Evolutionary conservation across 2,113 vertebrate genomes (phyloP), one percentile per base, ranked within the genome.

Genomic region (Spea multiplicata): DNA sequence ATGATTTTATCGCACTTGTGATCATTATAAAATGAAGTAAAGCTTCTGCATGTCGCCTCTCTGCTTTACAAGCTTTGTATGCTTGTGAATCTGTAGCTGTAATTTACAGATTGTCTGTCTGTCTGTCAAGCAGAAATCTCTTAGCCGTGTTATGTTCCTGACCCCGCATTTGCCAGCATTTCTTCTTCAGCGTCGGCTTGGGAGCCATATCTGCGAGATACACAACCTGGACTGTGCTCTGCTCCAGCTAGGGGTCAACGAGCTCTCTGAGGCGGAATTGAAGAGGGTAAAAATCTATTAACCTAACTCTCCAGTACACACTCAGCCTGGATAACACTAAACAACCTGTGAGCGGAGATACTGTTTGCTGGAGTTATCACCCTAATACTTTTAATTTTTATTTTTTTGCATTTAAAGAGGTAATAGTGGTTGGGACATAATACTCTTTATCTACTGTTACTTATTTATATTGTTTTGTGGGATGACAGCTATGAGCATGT

Each of bases 121-220:
- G 55, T 47, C 30, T 30, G 30, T 17, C 82, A 7, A 70, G 8
- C 86, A 99, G 97, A 93, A 87, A 88, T 87, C 89, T 62, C 86
- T 98, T 77, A 93, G 95, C 86, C 87, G 69, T 0, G 87, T 96
- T 75, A 89, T 99, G 84, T 95, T 98, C 81, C 90, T 99, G 59
- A 96, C 93, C 0, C 89, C 94, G 0, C 82, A 86, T 64, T 83
- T 99, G 7, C 97, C 96, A 0, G 73, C 86, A 0, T 82, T 91
- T 46, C 4, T 95, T 71, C 83, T 98, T 77, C 81, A 92, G 66
- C 81, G 6, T 0, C 95, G 96, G 6, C 89, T 99, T 70, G 90
- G 76, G 52, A 86, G 82, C 66, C 94, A 95, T 16, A 83, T 88
- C 17, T 66, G 88, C 80, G 95, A 96, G 85, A 89, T 99, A 82